Evolutionary conservation across 2,888 invertebrate genomes (phyloP), one percentile per base, ranked within the genome.

Genomic region (Stegana nigrithorax): DNA sequence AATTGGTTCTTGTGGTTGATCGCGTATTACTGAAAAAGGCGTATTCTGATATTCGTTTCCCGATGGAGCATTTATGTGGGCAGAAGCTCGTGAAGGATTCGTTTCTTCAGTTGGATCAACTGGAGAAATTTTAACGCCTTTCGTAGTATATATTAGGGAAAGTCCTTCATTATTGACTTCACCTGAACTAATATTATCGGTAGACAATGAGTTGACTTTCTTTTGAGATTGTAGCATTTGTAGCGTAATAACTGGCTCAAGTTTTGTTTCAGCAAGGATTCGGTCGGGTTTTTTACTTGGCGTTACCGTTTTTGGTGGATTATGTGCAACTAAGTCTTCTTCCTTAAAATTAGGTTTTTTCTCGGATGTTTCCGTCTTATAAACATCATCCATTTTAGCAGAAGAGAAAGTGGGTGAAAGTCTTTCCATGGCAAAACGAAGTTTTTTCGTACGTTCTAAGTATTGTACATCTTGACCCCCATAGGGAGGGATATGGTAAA

Each of bases 171-270:
- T 78, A 64, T 81, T 78, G 32, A 78, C 81, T 57, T 80, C 81
- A 0, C 75, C 79, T 0, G 81, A 77, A 0, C 79, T 76, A 6
- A 75, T 80, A 7, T 85, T 83, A 6, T 84, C 84, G 5, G 81
- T 81, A 3, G 77, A 80, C 19, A 77, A 74, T 1, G 76, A 73
- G 0, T 71, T 51, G 0, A 81, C 65, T 53, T 86, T 80, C 64
- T 86, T 84, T 72, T 88, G 87, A 0, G 88, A 87, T 74, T 91
- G 91, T 50, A 91, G 87, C 91, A 91, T 91, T 83, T 91, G 91
- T 29, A 91, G 79, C 0, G 91, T 91, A 10, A 91, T 88, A 0
- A 91, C 88, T 0, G 88, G 88, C 25, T 88, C 87, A 4, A 88
- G 83, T 42, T 83, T 84, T 2, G 77, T 61, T 25, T 81, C 80